A percentile compares a stretch with the other conserved stretches of the same genome.
These are phyloP conservation scores for Adelosebastes latens DNA, from an alignment of 2,797 vertebrate species.

Conservation along the genomic window DNA sequence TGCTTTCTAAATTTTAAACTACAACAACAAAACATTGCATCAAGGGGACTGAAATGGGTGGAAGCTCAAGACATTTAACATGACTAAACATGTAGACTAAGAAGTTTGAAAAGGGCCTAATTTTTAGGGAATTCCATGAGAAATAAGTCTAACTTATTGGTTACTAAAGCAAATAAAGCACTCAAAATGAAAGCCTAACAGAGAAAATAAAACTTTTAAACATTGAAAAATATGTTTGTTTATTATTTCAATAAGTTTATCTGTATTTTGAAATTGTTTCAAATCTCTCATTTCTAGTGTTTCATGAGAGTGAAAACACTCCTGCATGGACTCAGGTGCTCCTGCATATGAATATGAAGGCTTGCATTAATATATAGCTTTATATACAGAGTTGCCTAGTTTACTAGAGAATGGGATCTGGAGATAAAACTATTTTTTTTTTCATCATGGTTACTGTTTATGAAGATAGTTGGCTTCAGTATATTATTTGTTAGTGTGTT, in stretches of 20 bases:
- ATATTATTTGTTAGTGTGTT: too few relatives aligned
- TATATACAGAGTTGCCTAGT: background rate
- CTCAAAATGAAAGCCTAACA: background rate
- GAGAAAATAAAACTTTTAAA: background rate
- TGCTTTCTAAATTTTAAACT: background rate
- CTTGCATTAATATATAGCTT: background rate
- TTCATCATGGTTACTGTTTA: too few relatives aligned
- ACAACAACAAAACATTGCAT: background rate
- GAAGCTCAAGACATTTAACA: background rate
- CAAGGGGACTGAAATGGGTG: background rate
- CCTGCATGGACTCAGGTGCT: background rate
- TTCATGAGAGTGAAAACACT: background rate
- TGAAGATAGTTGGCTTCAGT: background rate
- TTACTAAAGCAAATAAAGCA: background rate
- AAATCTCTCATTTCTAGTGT: background rate
- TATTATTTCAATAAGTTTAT: background rate
- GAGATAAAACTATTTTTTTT: background rate
- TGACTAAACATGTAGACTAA: background rate
- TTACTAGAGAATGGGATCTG: background rate
- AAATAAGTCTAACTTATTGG: background rate
- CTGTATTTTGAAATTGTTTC: background rate
- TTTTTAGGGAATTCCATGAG: background rate
- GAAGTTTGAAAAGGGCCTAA: background rate
- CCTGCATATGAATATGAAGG: background rate
- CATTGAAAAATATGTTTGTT: too few relatives aligned